A percentile compares a stretch with the other conserved stretches of the same genome.
phyloP scores from a whole-genome alignment of 2,888 invertebrate genomes.

The Drosophila antonietae region DNA sequence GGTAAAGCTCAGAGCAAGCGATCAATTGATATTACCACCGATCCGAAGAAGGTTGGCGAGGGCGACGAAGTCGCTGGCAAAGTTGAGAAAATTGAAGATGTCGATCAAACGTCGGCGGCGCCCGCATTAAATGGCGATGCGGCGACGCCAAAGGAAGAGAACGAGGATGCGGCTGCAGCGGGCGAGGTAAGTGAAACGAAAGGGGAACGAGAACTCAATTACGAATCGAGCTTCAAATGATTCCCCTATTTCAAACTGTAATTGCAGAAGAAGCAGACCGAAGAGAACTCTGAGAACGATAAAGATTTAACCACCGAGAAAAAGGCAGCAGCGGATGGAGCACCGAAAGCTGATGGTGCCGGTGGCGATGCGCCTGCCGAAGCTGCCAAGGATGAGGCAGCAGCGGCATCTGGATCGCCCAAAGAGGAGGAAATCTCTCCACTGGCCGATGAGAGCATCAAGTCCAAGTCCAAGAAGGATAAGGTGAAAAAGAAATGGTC shows the following conservation, averaged over 20 bases:
- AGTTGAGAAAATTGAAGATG: conserved; percentile 91
- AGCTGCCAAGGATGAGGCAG: conserved; percentile 67
- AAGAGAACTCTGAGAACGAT: conserved; percentile 87
- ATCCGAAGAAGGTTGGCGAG: conserved; percentile 85
- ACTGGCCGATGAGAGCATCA: conserved; percentile 84
- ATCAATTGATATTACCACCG: conserved; percentile 93
- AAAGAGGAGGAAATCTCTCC: conserved; percentile 82
- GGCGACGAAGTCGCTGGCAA: conserved; percentile 88
- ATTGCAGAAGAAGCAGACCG: conserved; percentile 86
- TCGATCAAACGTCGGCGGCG: conserved; percentile 86
- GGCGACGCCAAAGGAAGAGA: conserved; percentile 87
- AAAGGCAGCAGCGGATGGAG: conserved; percentile 81
- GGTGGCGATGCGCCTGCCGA: conserved; percentile 63
- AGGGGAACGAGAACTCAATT: neutral
- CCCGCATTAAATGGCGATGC: conserved; percentile 88
- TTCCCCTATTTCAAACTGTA: conserved; percentile 3
- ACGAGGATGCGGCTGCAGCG: conserved; percentile 82
- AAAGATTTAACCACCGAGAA: conserved; percentile 89
- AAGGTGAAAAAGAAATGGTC: conserved; percentile 95
- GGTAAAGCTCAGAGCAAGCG: conserved; percentile 95
- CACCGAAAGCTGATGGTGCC: conserved; percentile 55
- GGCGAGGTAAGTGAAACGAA: conserved; percentile 46
- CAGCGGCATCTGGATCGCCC: conserved; percentile 50
- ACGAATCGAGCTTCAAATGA: neutral
- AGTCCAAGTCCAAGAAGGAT: conserved; percentile 88